Percentiles rank a stretch among this genome's conserved stretches.
phyloP scores from a whole-genome alignment of 2,888 invertebrate genomes.

The Napeogenes inachia region DNA sequence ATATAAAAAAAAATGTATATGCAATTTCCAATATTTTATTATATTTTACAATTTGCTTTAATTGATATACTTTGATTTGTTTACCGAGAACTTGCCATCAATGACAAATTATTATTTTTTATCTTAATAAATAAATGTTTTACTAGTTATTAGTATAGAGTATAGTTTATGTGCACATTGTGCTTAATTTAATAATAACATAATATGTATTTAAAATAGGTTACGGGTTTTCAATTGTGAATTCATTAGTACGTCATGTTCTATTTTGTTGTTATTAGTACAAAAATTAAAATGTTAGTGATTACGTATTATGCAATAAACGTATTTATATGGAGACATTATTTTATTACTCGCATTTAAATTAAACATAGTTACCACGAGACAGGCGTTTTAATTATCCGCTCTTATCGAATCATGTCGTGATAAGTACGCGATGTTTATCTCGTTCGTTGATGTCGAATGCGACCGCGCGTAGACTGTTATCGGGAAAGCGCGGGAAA shows the following conservation, averaged over 20 bases:
- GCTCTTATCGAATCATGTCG: conserved; percentile 53
- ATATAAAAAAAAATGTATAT: background rate
- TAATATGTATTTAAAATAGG: background rate
- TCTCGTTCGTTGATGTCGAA: conserved; percentile 54
- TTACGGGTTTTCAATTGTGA: conserved; percentile 5
- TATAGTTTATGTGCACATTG: background rate
- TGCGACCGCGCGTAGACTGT: conserved; percentile 43
- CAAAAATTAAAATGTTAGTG: background rate
- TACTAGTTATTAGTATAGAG: no score
- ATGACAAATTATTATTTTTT: background rate
- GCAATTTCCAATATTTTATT: background rate
- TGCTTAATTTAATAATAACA: background rate
- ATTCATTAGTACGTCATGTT: background rate
- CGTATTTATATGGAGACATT: background rate
- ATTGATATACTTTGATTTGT: conserved; percentile 1
- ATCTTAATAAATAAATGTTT: background rate
- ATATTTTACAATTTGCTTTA: background rate
- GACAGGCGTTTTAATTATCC: conserved; percentile 23
- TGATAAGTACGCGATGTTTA: conserved; percentile 50
- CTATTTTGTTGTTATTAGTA: background rate
- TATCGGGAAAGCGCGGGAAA: conserved; percentile 77
- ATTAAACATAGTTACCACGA: conserved; percentile 8
- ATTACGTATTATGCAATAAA: background rate
- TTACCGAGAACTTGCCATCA: conserved; percentile 4
- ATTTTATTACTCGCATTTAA: background rate